These are phyloP conservation scores for Tetramorium alpestre DNA, from an alignment of 1,140 invertebrate genomes.

Conservation along the genomic window DNA sequence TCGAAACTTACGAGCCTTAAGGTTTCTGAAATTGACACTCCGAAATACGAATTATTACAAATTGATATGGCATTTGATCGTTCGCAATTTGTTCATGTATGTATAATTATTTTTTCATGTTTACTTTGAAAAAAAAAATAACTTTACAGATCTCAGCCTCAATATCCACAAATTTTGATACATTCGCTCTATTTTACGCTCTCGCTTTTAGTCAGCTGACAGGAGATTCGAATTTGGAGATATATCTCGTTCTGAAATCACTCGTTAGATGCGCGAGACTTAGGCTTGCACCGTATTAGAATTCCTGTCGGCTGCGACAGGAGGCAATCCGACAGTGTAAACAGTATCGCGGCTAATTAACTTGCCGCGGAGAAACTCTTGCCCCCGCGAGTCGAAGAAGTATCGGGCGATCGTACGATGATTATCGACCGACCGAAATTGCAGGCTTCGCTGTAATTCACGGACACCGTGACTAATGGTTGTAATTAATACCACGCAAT, in stretches of 20 bases:
- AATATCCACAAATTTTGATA: too few relatives aligned
- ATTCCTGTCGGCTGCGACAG: neutral
- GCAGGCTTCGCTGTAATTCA: constrained; percentile 55
- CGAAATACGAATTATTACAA: too few relatives aligned
- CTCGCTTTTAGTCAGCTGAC: neutral
- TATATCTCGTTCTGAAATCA: too few relatives aligned
- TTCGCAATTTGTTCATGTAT: too few relatives aligned
- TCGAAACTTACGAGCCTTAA: neutral
- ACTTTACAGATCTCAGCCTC: too few relatives aligned
- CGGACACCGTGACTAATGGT: constrained; percentile 59
- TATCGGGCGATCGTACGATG: constrained; percentile 35
- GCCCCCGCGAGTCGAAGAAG: constrained; percentile 33
- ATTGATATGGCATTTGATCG: too few relatives aligned
- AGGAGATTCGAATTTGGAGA: neutral
- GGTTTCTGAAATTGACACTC: too few relatives aligned
- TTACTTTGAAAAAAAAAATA: too few relatives aligned
- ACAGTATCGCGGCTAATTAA: constrained; percentile 40
- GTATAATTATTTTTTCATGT: too few relatives aligned
- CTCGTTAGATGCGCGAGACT: too few relatives aligned
- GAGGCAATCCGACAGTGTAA: constrained; percentile 39
- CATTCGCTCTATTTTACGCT: neutral
- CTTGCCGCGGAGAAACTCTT: constrained; percentile 34
- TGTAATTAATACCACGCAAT: constrained; percentile 62
- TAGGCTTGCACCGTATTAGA: neutral
- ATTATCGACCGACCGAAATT: constrained; percentile 54